Percentiles rank a stretch among this genome's conserved stretches.
phyloP scores from a whole-genome alignment of 2,113 vertebrate genomes.

The Zeus faber region DNA sequence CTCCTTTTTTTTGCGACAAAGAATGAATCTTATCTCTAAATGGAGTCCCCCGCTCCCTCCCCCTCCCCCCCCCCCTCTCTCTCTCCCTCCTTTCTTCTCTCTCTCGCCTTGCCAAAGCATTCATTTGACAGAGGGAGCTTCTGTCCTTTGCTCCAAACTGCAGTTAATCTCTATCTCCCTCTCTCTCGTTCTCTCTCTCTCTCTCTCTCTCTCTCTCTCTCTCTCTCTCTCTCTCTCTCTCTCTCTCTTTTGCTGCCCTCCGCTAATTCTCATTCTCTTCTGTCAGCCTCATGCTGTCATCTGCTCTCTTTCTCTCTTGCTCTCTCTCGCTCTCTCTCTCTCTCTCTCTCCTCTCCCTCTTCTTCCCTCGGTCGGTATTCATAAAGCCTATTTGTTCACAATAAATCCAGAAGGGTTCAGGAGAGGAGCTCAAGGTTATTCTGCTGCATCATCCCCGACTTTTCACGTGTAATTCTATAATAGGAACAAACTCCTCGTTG shows the following conservation, averaged over 20 bases:
- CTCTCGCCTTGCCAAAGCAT: slow-evolving; percentile 37
- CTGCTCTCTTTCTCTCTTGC: neutral
- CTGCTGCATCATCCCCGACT: too few species aligned
- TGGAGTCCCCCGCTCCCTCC: slow-evolving; percentile 31
- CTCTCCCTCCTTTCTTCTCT: slow-evolving; percentile 22
- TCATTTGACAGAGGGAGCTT: too few species aligned
- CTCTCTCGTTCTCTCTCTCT: too few species aligned
- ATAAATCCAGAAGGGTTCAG: slow-evolving; percentile 48
- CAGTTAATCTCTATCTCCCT: slow-evolving; percentile 30
- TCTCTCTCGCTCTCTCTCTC: neutral
- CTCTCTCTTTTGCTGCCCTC: neutral
- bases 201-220: too few species aligned
- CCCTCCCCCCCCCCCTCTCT: slow-evolving; percentile 12
- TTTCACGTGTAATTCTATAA: too few species aligned
- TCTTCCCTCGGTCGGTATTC: slow-evolving; percentile 40
- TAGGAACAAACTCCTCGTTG: too few species aligned
- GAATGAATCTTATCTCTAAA: slow-evolving; percentile 70
- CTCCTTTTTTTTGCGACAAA: slow-evolving; percentile 28
- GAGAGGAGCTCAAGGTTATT: slow-evolving; percentile 58
- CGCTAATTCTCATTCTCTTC: neutral
- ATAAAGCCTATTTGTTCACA: slow-evolving; percentile 61
- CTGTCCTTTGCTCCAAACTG: slow-evolving; percentile 42
- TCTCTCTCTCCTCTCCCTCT: neutral
- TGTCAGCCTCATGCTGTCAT: neutral
- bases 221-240: too few species aligned